Evolutionary conservation across 2,113 vertebrate genomes (phyloP), one percentile per base, ranked within the genome.

Genomic region (Nibea albiflora): DNA sequence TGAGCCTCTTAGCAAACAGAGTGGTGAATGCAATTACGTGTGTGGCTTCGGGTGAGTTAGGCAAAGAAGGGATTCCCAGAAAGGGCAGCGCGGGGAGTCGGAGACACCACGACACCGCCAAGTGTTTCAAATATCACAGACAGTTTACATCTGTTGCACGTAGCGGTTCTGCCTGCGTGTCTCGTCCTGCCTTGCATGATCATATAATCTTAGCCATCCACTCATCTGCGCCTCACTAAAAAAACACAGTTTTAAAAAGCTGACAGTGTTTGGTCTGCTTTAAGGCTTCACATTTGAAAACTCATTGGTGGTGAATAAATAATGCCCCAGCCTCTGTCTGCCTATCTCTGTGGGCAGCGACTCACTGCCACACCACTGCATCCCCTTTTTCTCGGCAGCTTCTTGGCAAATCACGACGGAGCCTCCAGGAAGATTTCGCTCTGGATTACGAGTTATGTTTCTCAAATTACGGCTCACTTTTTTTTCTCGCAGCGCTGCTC

Each of bases 341-440:
- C 52, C 2, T 24, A 12, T 31, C 15, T 2, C 22, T 20, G 17
- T 14, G 17, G 42, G n/a, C 70, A 60, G 11, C 54, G 16, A 3
- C 71, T 39, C 46, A 16, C 15, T 50, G 12, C 8, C 57, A 8
- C 26, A 7, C 19, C 19, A 14, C 35, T 11, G 49, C 35, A 56
- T 56, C 31, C 15, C 35, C n/a, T 52, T 16, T 20, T 10, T 74
- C 47, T 31, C 28, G 42, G 35, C 68, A 71, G 39, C 6, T 44
- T 61, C 63, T 62, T 64, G 73, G 50, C 62, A 44, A 20, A 19
- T 76, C 49, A 11, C 50, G 31, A n/a, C 35, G 20, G 22, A 76
- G 24, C 19, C 22, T 74, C 14, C 1, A 17, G 42, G 46, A 54
- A 1, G 0, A 22, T 1, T 50, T 67, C 19, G 2, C 28, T 39